A percentile compares a stretch with the other conserved stretches of the same genome.
Evolutionary conservation across 92 coral and sea anemone species (phyloP).

Genomic region (Epizoanthus scotinus): DNA sequence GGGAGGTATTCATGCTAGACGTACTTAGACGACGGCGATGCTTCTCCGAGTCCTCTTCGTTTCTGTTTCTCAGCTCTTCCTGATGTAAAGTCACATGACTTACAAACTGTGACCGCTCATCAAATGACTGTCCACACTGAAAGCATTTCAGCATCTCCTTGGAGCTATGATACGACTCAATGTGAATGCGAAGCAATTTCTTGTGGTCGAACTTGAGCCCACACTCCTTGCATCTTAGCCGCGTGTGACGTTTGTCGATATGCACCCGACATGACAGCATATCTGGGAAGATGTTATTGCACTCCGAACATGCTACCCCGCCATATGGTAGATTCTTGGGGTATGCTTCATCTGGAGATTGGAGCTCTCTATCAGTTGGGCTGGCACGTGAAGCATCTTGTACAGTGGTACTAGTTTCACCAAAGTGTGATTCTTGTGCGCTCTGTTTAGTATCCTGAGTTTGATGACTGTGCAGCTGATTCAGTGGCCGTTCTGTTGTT

Average conservation of each 20-base stretch:
- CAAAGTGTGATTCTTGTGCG: neutral
- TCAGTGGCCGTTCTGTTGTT: constrained; percentile 15
- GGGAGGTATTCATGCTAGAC: constrained; percentile 22
- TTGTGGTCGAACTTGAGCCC: constrained; percentile 86
- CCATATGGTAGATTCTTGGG: constrained; percentile 31
- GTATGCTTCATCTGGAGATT: constrained; percentile 24
- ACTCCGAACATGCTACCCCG: constrained; percentile 67
- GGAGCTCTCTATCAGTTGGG: neutral
- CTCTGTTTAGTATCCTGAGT: neutral
- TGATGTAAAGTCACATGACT: constrained; percentile 88
- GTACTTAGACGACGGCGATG: neutral
- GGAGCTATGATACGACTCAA: constrained; percentile 84
- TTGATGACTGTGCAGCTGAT: constrained; percentile 5
- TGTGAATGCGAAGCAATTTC: constrained; percentile 80
- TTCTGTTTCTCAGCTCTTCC: constrained; percentile 34
- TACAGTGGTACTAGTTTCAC: neutral
- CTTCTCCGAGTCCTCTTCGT: constrained; percentile 40
- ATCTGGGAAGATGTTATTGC: constrained; percentile 71
- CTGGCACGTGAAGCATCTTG: neutral
- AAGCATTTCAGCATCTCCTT: constrained; percentile 76
- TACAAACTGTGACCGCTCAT: constrained; percentile 76
- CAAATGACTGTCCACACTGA: constrained; percentile 79
- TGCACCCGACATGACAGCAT: constrained; percentile 63
- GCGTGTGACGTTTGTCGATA: constrained; percentile 75
- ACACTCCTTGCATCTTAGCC: constrained; percentile 82